phyloP scores from a whole-genome alignment of 2,113 vertebrate genomes.

The Calidris pugnax region DNA sequence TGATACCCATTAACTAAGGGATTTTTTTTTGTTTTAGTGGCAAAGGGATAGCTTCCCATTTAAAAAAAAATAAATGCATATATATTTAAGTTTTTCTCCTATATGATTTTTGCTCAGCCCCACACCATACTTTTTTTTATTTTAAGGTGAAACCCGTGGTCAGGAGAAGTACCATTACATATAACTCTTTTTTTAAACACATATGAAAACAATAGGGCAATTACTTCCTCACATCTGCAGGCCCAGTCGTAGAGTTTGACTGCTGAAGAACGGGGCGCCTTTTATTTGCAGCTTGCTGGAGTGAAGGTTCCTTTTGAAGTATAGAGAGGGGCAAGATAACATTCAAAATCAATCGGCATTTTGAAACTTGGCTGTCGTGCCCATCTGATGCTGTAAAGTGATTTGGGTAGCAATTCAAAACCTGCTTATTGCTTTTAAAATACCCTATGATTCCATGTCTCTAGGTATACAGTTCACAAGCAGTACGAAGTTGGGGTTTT shows the following conservation, averaged over 20 bases:
- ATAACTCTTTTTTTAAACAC: not conserved
- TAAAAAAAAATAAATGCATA: not conserved
- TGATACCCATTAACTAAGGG: not conserved
- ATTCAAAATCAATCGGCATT: not conserved
- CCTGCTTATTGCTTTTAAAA: not conserved
- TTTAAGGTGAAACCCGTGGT: not conserved
- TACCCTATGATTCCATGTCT: not conserved
- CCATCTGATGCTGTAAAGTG: not conserved
- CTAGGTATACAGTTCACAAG: not conserved
- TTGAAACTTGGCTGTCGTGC: not conserved
- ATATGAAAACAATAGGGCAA: not conserved
- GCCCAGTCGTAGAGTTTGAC: not conserved
- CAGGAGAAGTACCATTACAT: not conserved
- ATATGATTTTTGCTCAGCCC: not conserved
- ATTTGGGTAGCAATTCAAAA: not conserved
- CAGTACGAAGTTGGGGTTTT: not conserved
- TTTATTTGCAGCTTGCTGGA: not conserved
- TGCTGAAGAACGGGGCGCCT: not conserved
- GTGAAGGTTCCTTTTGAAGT: not conserved
- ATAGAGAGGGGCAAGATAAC: not conserved
- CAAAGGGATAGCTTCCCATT: not conserved
- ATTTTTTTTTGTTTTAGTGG: not conserved
- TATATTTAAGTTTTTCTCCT: not conserved
- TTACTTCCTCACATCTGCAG: not conserved
- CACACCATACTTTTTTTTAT: not conserved